These are phyloP conservation scores for Neoascia interrupta DNA, from an alignment of 2,888 invertebrate genomes.

Conservation along the genomic window DNA sequence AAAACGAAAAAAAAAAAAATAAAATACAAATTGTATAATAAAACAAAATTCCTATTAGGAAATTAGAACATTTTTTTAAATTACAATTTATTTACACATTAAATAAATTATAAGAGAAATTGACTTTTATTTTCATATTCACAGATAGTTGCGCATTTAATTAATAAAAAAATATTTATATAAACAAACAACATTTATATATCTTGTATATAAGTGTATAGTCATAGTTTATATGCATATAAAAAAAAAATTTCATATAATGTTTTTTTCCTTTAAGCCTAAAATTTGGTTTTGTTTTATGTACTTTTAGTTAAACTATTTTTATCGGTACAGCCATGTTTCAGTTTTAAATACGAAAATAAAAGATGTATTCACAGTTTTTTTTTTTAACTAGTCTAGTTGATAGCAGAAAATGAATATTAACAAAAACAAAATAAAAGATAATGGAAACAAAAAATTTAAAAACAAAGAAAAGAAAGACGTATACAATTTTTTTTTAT, in stretches of 20 bases:
- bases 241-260: slow-evolving; percentile 18
- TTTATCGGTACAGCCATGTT: slow-evolving; percentile 58
- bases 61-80: slow-evolving; percentile 29
- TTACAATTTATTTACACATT: slow-evolving; percentile 52
- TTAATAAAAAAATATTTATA: not conserved
- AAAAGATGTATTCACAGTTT: slow-evolving; percentile 36
- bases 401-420: slow-evolving; percentile 42
- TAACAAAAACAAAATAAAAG: slow-evolving; percentile 48
- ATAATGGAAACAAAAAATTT: slow-evolving; percentile 6
- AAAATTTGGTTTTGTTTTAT: slow-evolving; percentile 50
- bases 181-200: slow-evolving; percentile 45
- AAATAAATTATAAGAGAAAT: slow-evolving; percentile 61
- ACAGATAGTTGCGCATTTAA: slow-evolving; percentile 65
- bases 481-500: slow-evolving; percentile 11
- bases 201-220: slow-evolving; percentile 7
- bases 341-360: slow-evolving; percentile 16
- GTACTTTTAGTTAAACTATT: slow-evolving; percentile 21
- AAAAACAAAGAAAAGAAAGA: too few species aligned
- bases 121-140: slow-evolving; percentile 58
- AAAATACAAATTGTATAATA: slow-evolving; percentile 8
- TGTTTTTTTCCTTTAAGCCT: slow-evolving; percentile 43
- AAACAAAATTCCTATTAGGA: slow-evolving; percentile 36
- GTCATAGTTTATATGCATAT: slow-evolving; percentile 20
- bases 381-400: slow-evolving; percentile 15
- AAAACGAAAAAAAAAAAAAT: slow-evolving; percentile 19